These are phyloP conservation scores for Progne subis DNA, from an alignment of 2,113 vertebrate genomes.

Conservation along the genomic window DNA sequence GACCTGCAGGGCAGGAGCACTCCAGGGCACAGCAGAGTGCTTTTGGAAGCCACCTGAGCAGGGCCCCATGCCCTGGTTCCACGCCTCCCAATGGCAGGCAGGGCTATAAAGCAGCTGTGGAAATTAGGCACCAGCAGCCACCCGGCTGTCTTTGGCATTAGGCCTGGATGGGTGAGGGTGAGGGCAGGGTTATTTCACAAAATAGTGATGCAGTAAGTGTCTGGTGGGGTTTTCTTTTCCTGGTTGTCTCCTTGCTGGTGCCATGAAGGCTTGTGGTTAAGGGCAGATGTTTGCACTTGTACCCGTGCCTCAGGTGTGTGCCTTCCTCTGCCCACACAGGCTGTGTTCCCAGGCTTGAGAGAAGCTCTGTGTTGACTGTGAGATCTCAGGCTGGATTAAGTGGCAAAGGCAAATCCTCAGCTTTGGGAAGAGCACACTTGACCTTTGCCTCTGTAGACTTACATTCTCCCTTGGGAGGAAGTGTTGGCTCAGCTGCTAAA, in stretches of 20 bases:
- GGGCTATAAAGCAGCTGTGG: not conserved
- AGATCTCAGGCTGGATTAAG: conserved; percentile 29
- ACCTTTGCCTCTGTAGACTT: conserved; percentile 46
- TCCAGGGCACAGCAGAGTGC: not conserved
- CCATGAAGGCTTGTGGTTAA: not conserved
- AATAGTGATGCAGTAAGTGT: not conserved
- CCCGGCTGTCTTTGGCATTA: not conserved
- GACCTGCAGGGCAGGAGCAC: not conserved
- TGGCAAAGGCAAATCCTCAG: not conserved
- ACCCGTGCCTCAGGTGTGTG: not conserved
- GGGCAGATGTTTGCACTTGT: not conserved
- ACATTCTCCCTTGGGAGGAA: conserved; percentile 20
- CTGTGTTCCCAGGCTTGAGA: not conserved
- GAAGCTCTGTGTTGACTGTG: not conserved
- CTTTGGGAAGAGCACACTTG: conserved; percentile 67
- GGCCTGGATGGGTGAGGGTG: not conserved
- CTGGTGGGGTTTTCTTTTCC: not conserved
- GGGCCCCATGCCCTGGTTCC: not conserved
- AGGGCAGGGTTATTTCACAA: not conserved
- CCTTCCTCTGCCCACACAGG: not conserved
- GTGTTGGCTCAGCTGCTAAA: conserved; percentile 10
- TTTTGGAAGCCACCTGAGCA: not conserved
- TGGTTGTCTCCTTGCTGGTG: not conserved
- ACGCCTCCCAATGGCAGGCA: not conserved
- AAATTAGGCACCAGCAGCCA: not conserved